Percentiles rank a stretch among this genome's conserved stretches.
These are phyloP conservation scores for Osmoderma eremita DNA, from an alignment of 2,888 invertebrate genomes.

Conservation along the genomic window DNA sequence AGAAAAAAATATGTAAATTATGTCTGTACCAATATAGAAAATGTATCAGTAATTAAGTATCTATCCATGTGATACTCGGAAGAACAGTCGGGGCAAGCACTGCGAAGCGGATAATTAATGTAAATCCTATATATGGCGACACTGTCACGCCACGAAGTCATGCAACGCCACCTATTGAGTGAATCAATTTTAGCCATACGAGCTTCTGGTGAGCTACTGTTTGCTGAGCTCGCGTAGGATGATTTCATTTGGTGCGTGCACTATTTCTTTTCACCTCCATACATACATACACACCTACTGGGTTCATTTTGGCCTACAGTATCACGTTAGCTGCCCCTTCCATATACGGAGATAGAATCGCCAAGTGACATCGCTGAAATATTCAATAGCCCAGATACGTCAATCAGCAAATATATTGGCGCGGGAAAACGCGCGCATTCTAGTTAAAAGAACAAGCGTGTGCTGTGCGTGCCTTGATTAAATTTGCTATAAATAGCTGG, in stretches of 20 bases:
- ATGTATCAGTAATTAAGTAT: no score
- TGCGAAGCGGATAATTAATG: constrained; percentile 8
- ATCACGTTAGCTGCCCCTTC: no score
- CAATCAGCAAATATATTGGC: constrained; percentile 9
- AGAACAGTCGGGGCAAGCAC: no score
- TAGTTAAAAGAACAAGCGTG: constrained; percentile 1
- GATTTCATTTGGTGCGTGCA: no score
- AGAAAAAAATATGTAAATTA: no score
- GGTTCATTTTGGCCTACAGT: no score
- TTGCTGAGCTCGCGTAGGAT: no score
- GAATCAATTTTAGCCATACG: constrained; percentile 14
- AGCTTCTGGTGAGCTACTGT: not conserved
- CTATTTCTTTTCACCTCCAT: no score
- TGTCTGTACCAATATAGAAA: no score
- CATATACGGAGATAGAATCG: not conserved
- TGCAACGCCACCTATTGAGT: constrained; percentile 1
- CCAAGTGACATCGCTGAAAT: constrained; percentile 28
- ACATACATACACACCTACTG: no score
- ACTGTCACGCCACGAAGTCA: not conserved
- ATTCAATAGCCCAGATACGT: constrained; percentile 37
- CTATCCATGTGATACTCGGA: no score
- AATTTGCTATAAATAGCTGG: constrained; percentile 29
- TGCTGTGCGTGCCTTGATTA: constrained; percentile 28
- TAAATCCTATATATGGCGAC: constrained; percentile 22
- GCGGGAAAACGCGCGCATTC: not conserved